phyloP scores from a whole-genome alignment of 2,888 invertebrate genomes.

The Morpho achilles region DNA sequence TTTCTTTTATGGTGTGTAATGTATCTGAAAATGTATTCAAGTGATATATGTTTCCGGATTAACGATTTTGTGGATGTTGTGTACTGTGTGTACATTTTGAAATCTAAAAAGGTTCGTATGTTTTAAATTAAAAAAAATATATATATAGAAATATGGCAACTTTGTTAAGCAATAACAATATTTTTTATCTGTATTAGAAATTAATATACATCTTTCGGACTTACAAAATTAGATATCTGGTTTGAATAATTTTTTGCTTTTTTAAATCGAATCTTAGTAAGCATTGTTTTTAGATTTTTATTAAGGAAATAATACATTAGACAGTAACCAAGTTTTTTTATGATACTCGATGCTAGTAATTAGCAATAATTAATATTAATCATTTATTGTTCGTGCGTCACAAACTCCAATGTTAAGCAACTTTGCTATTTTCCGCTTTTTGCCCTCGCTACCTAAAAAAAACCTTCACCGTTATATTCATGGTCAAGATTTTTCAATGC shows the following conservation, averaged over 20 bases:
- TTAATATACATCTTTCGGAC: not conserved
- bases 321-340: constrained; percentile 10
- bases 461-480: constrained; percentile 24
- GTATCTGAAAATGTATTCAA: constrained; percentile 49
- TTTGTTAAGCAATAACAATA: no score
- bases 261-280: not conserved
- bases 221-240: not conserved
- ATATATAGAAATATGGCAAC: no score
- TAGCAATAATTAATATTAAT: constrained; percentile 11
- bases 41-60: constrained; percentile 55
- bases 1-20: constrained; percentile 16
- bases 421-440: constrained; percentile 15
- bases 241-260: not conserved
- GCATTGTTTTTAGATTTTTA: not conserved
- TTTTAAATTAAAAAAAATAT: not conserved
- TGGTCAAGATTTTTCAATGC: constrained; percentile 16
- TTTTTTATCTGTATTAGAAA: no score
- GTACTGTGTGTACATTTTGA: constrained; percentile 51
- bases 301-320: constrained; percentile 8
- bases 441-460: constrained; percentile 18
- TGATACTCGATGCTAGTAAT: constrained; percentile 1
- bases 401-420: constrained; percentile 7
- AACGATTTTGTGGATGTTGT: constrained; percentile 71
- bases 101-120: constrained; percentile 30
- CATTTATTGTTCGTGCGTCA: constrained; percentile 12